Conservation (phyloP, 2,113 vertebrate species). For the Rhinichthys klamathensis region DNA sequence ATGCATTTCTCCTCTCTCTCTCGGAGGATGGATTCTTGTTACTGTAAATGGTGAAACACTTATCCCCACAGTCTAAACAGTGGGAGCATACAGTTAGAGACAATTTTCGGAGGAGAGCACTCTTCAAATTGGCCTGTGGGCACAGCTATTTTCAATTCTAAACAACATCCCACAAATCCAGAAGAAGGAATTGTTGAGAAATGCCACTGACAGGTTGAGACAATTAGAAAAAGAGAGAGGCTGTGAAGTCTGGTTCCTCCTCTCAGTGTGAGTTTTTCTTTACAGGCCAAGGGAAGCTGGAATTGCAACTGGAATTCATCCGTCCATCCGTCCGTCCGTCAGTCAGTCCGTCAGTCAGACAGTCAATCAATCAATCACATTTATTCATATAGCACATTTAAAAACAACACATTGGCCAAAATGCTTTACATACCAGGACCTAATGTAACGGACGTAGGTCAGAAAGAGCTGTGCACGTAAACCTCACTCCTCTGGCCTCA, state of each 20-base stretch:
- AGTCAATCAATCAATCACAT: too few relatives aligned
- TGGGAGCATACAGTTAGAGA: constrained; percentile 28
- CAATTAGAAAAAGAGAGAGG: constrained; percentile 15
- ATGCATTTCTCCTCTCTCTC: constrained; percentile 8
- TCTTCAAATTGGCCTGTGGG: constrained; percentile 47
- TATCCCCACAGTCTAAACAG: constrained; percentile 26
- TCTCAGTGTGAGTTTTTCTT: constrained; percentile 35
- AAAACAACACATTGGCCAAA: too few relatives aligned
- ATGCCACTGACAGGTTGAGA: constrained; percentile 49
- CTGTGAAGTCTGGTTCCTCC: constrained; percentile 9
- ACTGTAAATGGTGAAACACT: constrained; percentile 18
- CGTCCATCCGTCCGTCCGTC: too few relatives aligned
- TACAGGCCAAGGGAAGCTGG: constrained; percentile 50
- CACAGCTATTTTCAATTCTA: constrained; percentile 55
- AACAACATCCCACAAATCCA: constrained; percentile 50
- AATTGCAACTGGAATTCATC: constrained; percentile 15
- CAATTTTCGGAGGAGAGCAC: constrained; percentile 34
- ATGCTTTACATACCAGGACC: too few relatives aligned
- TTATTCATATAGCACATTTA: too few relatives aligned
- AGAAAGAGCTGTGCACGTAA: too few relatives aligned
- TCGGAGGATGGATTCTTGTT: constrained; percentile 24
- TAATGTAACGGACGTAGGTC: too few relatives aligned
- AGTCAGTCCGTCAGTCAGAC: too few relatives aligned
- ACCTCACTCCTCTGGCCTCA: too few relatives aligned
- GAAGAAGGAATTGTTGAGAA: constrained; percentile 26